phyloP scores from a whole-genome alignment of 2,888 invertebrate species.

The Spisula solida region DNA sequence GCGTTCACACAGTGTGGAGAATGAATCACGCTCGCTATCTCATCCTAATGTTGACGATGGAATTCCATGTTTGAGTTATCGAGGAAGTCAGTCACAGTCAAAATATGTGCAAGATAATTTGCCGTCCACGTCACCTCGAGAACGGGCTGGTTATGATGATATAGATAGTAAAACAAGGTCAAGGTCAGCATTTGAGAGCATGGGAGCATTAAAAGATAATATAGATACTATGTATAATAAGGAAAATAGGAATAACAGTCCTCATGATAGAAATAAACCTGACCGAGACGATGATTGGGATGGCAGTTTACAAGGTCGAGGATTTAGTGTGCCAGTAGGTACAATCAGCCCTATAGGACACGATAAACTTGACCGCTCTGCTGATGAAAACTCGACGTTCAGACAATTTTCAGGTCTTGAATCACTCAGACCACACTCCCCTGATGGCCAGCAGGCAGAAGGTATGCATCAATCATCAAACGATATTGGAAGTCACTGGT shows the following conservation, averaged over 20 bases:
- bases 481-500: neutral
- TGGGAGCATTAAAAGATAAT: slow-evolving; percentile 9
- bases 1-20: neutral
- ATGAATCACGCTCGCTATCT: neutral
- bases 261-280: neutral
- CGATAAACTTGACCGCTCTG: slow-evolving; percentile 26
- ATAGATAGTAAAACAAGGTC: neutral
- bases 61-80: slow-evolving; percentile 11
- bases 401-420: slow-evolving; percentile 53
- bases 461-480: neutral
- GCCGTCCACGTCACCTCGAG: neutral
- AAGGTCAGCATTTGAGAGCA: slow-evolving; percentile 12
- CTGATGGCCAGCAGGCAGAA: neutral
- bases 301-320: slow-evolving; percentile 35
- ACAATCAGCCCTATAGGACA: slow-evolving; percentile 48
- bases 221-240: neutral
- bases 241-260: neutral
- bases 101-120: neutral
- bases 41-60: neutral
- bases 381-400: slow-evolving; percentile 61
- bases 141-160: neutral
- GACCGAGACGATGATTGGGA: slow-evolving; percentile 21
- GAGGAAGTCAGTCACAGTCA: neutral
- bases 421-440: neutral
- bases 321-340: slow-evolving; percentile 48